Base-by-base conservation (phyloP, 1,140 invertebrate species). In the Zaprionus lachaisei region DNA sequence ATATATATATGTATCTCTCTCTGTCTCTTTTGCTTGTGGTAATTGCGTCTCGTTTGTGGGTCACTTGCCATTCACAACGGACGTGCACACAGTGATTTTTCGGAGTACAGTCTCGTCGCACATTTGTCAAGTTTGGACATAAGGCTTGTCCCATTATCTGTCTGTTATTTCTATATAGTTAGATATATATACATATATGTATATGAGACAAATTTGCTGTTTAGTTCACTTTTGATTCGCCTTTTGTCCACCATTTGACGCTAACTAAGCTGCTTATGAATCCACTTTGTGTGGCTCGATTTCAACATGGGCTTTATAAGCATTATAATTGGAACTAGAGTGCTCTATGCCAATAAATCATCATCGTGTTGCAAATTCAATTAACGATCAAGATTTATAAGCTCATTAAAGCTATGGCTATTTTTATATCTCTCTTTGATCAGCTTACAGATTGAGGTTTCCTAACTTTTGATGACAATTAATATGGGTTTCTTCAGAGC, bases 341-440 rank as follows among this genome's bases (percentile, higher is more conserved):
- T 63, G 41, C 66, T 58, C 58, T 70, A 64, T 75, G 67, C 57
- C 60, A 71, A 75, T 75, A 75, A 71, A 64, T 71, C 54, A 71
- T 34, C 55, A 75, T 41, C 55, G 28, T 58, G 20, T 71, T 62
- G 38, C 44, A 70, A 58, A 63, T 75, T 63, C 67, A 64, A 75
- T 71, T 75, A 63, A 64, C 31, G 38, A 37, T 22, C 31, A 65
- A 65, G 31, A 64, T 64, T 15, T 49, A 9, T 49, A 49, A 51
- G 20, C 20, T 51, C 22, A 4, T 51, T 14, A 51, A 5, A 47
- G 41, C 4, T 14, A 26, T 26, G 5, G 47, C 20, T 51, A 51
- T 51, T 51, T 51, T 51, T 24, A 14, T 22, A 14, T 51, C 1
- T 24, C 20, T 14, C 47, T 20, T 12, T 51, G 47, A 51, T 51